phyloP scores from a whole-genome alignment of 1,140 invertebrate genomes.

The Centruroides vittatus region DNA sequence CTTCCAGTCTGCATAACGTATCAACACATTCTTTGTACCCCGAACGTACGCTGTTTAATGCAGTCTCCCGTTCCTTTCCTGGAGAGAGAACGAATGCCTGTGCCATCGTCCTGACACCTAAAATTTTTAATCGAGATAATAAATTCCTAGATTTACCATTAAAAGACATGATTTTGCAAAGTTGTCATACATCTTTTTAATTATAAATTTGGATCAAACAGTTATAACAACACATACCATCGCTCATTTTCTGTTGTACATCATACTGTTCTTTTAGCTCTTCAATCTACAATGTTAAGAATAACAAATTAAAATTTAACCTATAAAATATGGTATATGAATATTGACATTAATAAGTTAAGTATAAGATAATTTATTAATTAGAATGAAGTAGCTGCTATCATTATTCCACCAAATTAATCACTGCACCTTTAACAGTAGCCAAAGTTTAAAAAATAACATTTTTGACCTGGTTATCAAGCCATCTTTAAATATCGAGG shows the following conservation, averaged over 20 bases:
- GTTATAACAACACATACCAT: conserved; percentile 24
- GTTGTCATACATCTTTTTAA: neutral
- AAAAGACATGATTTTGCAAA: neutral
- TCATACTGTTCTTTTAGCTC: conserved; percentile 37
- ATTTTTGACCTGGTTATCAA: too few relatives aligned
- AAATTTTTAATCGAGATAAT: neutral
- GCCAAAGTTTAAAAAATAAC: too few relatives aligned
- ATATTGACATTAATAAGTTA: too few relatives aligned
- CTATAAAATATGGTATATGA: too few relatives aligned
- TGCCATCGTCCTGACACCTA: conserved; percentile 36
- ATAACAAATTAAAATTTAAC: too few relatives aligned
- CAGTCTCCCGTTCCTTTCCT: conserved; percentile 32
- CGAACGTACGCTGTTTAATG: conserved; percentile 36
- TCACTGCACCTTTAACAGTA: too few relatives aligned
- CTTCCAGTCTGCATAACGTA: conserved; percentile 38
- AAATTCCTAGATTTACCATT: neutral
- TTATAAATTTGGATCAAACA: too few relatives aligned
- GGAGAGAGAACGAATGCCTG: conserved; percentile 34
- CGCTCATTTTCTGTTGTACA: conserved; percentile 34
- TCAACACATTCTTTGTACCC: conserved; percentile 40
- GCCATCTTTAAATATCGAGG: too few relatives aligned
- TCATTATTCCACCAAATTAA: too few relatives aligned
- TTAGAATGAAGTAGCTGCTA: too few relatives aligned
- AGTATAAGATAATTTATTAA: too few relatives aligned
- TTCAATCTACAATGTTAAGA: conserved; percentile 28